Base-by-base conservation (phyloP, 2,888 invertebrate genomes). In the Habrosyne pyritoides region DNA sequence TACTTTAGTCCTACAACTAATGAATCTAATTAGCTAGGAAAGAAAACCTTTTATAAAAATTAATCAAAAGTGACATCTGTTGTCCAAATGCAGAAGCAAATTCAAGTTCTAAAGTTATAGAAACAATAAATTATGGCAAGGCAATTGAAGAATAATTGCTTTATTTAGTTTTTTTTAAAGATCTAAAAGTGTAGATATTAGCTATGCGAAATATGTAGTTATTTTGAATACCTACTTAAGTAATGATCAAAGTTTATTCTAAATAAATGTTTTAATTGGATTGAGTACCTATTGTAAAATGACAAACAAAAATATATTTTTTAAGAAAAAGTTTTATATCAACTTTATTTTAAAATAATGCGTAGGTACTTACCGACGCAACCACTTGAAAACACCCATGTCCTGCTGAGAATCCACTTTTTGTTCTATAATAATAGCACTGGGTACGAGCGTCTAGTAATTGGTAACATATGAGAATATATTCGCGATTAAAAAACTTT, bases 361-460 rank as follows among this genome's bases (percentile, higher is more conserved):
- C 53, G 52, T 60, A 61, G 47, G 61, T 76, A 88, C 91, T 89
- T 74, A 91, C 92, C 92, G 87, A 78, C 92, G 91, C 71, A 92
- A 77, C 92, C 91, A 92, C 79, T 91, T 91, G 75, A 92, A 90
- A 69, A 92, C 91, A 71, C 91, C 91, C 92, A 92, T 92, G 67
- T 87, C 86, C 80, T 81, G 76, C 69, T 71, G 73, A 53, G 81
- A 76, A 81, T 86, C 86, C 90, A 90, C 87, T 80, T 86, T 86
- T 80, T 70, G 52, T 57, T 64, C 59, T 67, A 64, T 63, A 63
- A 67, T 63, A 67, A 61, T 58, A 63, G 60, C 78, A 78, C 77
- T 69, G 50, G 61, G 58, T 59, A 67, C 53, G 53, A 61, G 54
- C 55, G 57, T 55, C 50, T 53, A 56, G 53, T 64, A 73, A 66